Conservation (phyloP, 2,797 vertebrate genomes). For the Pachyuromys duprasi region DNA sequence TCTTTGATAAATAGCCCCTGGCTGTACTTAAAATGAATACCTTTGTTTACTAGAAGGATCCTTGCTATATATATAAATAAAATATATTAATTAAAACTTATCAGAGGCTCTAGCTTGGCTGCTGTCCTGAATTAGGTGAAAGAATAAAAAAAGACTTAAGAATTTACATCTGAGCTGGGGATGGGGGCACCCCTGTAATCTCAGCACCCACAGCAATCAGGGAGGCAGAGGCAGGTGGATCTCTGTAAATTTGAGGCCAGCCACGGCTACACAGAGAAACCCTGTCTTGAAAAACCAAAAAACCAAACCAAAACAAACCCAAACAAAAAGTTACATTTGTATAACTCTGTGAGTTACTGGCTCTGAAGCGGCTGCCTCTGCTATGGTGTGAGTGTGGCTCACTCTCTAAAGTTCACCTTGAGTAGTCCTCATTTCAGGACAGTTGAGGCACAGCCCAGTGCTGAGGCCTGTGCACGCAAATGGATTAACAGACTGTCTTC, state of each 20-base stretch:
- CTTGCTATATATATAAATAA: neutral
- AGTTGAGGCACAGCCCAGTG: neutral
- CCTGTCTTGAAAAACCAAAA: too few species aligned
- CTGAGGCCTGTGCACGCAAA: neutral
- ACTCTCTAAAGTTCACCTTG: neutral
- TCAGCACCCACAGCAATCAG: too few species aligned
- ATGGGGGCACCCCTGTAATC: too few species aligned
- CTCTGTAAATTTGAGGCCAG: too few species aligned
- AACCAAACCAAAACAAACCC: too few species aligned
- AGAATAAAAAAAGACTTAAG: slow-evolving; percentile 3
- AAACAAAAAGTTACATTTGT: neutral
- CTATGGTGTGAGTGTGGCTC: neutral
- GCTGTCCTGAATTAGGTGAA: neutral
- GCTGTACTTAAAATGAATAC: slow-evolving; percentile 19
- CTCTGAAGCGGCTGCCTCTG: neutral
- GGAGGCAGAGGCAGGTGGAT: too few species aligned
- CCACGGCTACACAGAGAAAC: too few species aligned
- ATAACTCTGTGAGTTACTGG: slow-evolving; percentile 4
- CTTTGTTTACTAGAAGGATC: slow-evolving; percentile 24
- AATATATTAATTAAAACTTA: slow-evolving; percentile 30
- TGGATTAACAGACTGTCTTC: neutral
- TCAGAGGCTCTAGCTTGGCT: neutral
- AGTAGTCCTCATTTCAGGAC: neutral
- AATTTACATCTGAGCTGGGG: too few species aligned
- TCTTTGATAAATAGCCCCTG: neutral